phyloP scores from a whole-genome alignment of 2,113 vertebrate genomes.

The Electrona antarctica region DNA sequence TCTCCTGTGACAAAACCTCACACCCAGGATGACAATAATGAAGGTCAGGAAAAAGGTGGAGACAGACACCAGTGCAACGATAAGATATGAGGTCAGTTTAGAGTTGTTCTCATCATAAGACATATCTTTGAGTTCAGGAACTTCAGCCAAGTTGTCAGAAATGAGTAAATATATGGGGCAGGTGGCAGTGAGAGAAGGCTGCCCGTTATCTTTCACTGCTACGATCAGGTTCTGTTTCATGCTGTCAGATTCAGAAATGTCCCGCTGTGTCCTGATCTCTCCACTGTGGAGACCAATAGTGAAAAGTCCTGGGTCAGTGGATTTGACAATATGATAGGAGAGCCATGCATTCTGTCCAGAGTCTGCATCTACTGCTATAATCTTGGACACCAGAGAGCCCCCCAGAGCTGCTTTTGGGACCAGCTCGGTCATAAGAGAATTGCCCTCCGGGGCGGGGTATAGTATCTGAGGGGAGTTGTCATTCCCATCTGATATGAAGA shows the following conservation, averaged over 20 bases:
- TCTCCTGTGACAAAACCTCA: slow-evolving; percentile 58
- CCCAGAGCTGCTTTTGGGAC: too few species aligned
- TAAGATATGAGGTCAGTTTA: slow-evolving; percentile 70
- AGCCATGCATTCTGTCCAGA: too few species aligned
- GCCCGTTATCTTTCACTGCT: slow-evolving; percentile 63
- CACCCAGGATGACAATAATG: slow-evolving; percentile 55
- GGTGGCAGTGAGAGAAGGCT: slow-evolving; percentile 78
- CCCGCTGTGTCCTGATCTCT: too few species aligned
- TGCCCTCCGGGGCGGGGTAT: too few species aligned
- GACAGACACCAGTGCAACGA: slow-evolving; percentile 59
- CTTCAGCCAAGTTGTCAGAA: slow-evolving; percentile 79
- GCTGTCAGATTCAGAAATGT: slow-evolving; percentile 49
- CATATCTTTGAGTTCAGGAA: slow-evolving; percentile 69
- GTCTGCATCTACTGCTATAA: too few species aligned
- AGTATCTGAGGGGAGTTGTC: too few species aligned
- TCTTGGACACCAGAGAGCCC: too few species aligned
- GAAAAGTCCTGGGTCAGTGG: too few species aligned
- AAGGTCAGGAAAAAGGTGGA: slow-evolving; percentile 70
- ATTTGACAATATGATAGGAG: too few species aligned
- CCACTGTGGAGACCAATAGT: slow-evolving; percentile 45
- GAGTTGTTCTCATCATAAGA: slow-evolving; percentile 52
- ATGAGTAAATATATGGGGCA: slow-evolving; percentile 79
- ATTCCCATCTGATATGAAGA: too few species aligned
- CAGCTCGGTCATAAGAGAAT: too few species aligned
- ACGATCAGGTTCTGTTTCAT: slow-evolving; percentile 78